Percentiles rank a stretch among this genome's conserved stretches.
phyloP scores from a whole-genome alignment of 2,888 invertebrate genomes.

The Odontomyia ornata region DNA sequence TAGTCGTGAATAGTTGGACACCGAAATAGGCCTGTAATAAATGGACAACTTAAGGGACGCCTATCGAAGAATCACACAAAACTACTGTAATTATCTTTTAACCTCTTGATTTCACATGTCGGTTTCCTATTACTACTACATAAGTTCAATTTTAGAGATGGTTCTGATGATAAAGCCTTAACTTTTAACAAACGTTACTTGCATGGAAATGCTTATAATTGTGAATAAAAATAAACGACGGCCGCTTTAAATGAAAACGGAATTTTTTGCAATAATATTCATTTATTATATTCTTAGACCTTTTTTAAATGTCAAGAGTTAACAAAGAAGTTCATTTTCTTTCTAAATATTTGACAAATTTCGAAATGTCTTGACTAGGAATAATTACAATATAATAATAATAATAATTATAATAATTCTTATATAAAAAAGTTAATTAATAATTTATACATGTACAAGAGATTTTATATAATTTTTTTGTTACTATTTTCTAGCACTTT shows the following conservation, averaged over 20 bases:
- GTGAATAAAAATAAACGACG: no score
- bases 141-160: no score
- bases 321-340: slow-evolving; percentile 27
- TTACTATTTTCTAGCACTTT: background rate
- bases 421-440: slow-evolving; percentile 25
- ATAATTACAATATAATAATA: slow-evolving; percentile 38
- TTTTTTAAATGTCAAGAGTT: slow-evolving; percentile 39
- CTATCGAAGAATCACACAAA: no score
- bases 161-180: no score
- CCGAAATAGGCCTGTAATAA: no score
- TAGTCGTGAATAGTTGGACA: no score
- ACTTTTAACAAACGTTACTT: no score
- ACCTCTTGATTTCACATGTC: no score
- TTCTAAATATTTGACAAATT: slow-evolving; percentile 41
- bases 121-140: no score
- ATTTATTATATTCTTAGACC: slow-evolving; percentile 32
- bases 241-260: background rate
- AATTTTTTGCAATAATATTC: slow-evolving; percentile 13
- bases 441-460: slow-evolving; percentile 34
- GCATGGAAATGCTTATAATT: no score
- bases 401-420: slow-evolving; percentile 24
- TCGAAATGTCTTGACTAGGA: slow-evolving; percentile 44
- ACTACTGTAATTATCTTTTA: no score
- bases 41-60: no score
- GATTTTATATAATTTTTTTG: background rate